A percentile compares a stretch with the other conserved stretches of the same genome.
These are phyloP conservation scores for Anoplius nigerrimus DNA, from an alignment of 2,888 invertebrate species.

Conservation along the genomic window DNA sequence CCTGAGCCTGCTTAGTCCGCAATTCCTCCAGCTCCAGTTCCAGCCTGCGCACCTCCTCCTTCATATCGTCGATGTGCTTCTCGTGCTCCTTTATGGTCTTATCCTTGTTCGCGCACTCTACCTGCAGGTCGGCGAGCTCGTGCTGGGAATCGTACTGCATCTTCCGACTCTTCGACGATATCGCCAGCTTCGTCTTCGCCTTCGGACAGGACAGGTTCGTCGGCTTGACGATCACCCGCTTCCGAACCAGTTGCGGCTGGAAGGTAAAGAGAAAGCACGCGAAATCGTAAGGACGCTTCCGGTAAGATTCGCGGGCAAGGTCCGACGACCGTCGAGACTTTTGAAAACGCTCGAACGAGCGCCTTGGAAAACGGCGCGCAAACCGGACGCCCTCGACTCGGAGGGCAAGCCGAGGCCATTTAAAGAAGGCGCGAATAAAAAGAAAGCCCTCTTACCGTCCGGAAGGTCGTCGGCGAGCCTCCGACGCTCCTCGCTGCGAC, in stretches of 20 bases:
- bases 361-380: no score
- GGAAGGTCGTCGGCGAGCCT: conserved; percentile 46
- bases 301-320: no score
- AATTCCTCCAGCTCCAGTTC: conserved; percentile 52
- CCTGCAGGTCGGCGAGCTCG: conserved; percentile 68
- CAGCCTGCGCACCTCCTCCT: conserved; percentile 53
- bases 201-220: conserved; percentile 45
- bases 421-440: no score
- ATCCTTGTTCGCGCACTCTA: conserved; percentile 69
- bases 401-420: no score
- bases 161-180: conserved; percentile 40
- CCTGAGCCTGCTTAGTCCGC: conserved; percentile 47
- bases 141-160: conserved; percentile 59
- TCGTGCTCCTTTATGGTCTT: conserved; percentile 69
- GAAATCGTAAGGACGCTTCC: not conserved
- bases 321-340: no score
- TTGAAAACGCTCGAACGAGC: no score
- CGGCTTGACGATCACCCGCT: conserved; percentile 53
- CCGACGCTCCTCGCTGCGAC: conserved; percentile 57
- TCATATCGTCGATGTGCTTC: conserved; percentile 65
- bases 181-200: conserved; percentile 47
- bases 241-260: conserved; percentile 64
- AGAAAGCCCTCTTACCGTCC: conserved; percentile 60
- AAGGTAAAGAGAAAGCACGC: not conserved
- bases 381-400: no score